Conservation (phyloP, 1,140 invertebrate species). For the Varroa destructor region DNA sequence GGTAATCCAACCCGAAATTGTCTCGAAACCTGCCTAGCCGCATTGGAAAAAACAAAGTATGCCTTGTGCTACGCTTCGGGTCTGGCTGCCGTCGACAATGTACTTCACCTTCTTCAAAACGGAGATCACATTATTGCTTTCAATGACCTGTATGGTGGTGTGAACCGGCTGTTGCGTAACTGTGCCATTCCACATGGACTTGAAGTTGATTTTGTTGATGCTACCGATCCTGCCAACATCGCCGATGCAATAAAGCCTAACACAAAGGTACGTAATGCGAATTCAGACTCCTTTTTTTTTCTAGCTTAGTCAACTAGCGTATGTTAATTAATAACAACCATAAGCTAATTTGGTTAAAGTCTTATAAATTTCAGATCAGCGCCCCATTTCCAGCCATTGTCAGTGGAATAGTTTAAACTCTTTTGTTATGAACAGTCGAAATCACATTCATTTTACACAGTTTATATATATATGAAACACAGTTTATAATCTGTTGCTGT, state of each 20-base stretch:
- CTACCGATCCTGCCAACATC: conserved; percentile 54
- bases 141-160: conserved; percentile 93
- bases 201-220: conserved; percentile 64
- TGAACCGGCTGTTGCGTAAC: conserved; percentile 50
- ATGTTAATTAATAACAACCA: too few species aligned
- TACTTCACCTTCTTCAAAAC: conserved; percentile 57
- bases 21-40: conserved; percentile 74
- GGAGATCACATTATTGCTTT: conserved; percentile 83
- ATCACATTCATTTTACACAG: too few species aligned
- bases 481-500: too few species aligned
- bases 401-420: too few species aligned
- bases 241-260: conserved; percentile 58
- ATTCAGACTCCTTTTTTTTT: too few species aligned
- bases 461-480: too few species aligned
- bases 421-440: too few species aligned
- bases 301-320: too few species aligned
- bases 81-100: conserved; percentile 62
- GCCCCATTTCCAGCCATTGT: too few species aligned
- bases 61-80: conserved; percentile 74
- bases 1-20: conserved; percentile 85
- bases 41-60: conserved; percentile 76
- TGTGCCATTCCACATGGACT: conserved; percentile 56
- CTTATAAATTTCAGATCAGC: too few species aligned
- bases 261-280: conserved; percentile 55
- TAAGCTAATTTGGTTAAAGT: too few species aligned